Conservation (phyloP, 2,888 invertebrate genomes). For the Agrotis exclamationis region DNA sequence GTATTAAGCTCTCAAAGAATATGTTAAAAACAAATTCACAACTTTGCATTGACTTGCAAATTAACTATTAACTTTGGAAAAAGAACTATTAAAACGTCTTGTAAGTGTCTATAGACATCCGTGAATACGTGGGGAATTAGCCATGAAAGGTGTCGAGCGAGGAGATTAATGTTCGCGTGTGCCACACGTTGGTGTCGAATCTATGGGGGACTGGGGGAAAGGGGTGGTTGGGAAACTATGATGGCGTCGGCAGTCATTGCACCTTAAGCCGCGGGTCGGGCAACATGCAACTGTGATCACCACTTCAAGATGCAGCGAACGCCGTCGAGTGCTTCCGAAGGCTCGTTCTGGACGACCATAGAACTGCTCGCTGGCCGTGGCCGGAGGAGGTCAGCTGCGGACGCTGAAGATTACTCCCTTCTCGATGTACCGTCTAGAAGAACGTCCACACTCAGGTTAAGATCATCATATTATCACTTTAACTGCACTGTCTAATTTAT, state of each 20-base stretch:
- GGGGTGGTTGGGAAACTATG: conserved; percentile 70
- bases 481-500: neutral
- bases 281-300: conserved; percentile 78
- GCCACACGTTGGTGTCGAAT: conserved; percentile 81
- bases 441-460: conserved; percentile 84
- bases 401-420: conserved; percentile 78
- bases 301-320: conserved; percentile 80
- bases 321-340: conserved; percentile 86
- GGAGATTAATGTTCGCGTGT: conserved; percentile 89
- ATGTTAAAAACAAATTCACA: conserved; percentile 30
- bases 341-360: conserved; percentile 92
- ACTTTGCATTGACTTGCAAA: conserved; percentile 39
- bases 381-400: conserved; percentile 86
- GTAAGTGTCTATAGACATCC: conserved; percentile 72
- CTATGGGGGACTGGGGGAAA: conserved; percentile 78
- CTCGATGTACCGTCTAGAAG: conserved; percentile 74
- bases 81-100: conserved; percentile 70
- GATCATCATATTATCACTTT: conserved; percentile 33
- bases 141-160: conserved; percentile 79
- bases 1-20: conserved; percentile 21
- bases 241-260: conserved; percentile 88
- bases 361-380: conserved; percentile 91
- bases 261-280: conserved; percentile 81
- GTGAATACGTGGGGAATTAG: conserved; percentile 76
- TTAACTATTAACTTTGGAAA: conserved; percentile 58